Conservation (phyloP, 2,888 invertebrate species). For the Dicyrtomina minuta region DNA sequence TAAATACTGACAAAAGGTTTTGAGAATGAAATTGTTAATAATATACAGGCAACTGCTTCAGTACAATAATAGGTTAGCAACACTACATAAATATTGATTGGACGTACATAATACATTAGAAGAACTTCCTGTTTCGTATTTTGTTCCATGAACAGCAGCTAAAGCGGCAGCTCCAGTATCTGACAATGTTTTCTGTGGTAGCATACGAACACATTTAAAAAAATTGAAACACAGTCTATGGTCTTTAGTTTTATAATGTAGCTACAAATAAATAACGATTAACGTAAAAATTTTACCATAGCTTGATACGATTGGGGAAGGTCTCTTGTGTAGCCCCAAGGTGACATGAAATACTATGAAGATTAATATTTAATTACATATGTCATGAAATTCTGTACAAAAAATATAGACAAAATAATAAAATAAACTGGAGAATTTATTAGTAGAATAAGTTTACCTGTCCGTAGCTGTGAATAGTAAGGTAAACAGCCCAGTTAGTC, state of each 20-base stretch:
- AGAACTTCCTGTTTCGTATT: slow-evolving; percentile 62
- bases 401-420: background rate
- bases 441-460: slow-evolving; percentile 14
- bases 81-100: background rate
- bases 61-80: background rate
- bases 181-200: slow-evolving; percentile 63
- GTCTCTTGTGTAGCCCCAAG: slow-evolving; percentile 28
- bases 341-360: slow-evolving; percentile 27
- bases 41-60: background rate
- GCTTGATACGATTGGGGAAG: slow-evolving; percentile 15
- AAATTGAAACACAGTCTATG: background rate
- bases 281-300: slow-evolving; percentile 6
- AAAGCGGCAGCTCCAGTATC: slow-evolving; percentile 65
- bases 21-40: background rate
- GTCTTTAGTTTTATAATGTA: background rate
- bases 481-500: slow-evolving; percentile 18
- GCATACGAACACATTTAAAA: slow-evolving; percentile 1
- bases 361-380: background rate
- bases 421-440: no score
- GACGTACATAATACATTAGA: slow-evolving; percentile 44
- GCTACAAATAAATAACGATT: background rate
- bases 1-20: background rate
- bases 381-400: background rate
- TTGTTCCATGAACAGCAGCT: slow-evolving; percentile 65
- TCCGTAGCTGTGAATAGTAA: slow-evolving; percentile 28